Evolutionary conservation across 2,797 vertebrate genomes (phyloP), one percentile per base, ranked within the genome.

Genomic region (Acanthiza pusilla): DNA sequence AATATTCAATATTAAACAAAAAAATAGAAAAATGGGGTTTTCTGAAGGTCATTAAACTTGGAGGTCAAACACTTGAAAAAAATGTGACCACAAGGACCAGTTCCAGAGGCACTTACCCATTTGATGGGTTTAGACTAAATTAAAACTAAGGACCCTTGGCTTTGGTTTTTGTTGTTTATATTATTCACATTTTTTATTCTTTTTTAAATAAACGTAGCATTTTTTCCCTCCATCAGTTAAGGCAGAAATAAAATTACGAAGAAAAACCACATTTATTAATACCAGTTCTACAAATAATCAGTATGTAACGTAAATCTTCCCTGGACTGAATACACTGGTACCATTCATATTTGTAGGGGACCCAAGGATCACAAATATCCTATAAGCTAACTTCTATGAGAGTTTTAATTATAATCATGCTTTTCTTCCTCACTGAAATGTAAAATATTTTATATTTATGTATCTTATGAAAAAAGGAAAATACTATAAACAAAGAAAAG

Each of bases 241-340:
- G 30, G 57, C 5, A 73, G 58, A 90, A 95, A 84, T 81, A 91
- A 88, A 94, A 95, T 67, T 50, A 94, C 42, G 32, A 88, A 53
- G 16, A 70, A 89, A 91, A 86, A 55, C 30, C 54, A 48, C 48
- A 68, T 88, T 94, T 94, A 94, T 94, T 89, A 94, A 90, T 94
- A 78, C 70, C 88, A 94, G 90, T 71, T 96, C 85, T 94, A 81
- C 66, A 94, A 96, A 93, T 94, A 93, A 94, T 84, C 85, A 86
- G 47, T 42, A 54, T 40, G 53, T 53, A 96, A 89, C 32, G 19
- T 79, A 94, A 73, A 67, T 88, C 80, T 96, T 48, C 36, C 32
- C 65, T 30, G 62, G 73, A 78, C 53, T 79, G 83, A 78, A 63
- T 61, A 93, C 61, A 91, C 54, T 89, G 62, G 58, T 76, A 76